These are phyloP conservation scores for Protophormia terraenovae DNA, from an alignment of 2,888 invertebrate genomes.

Conservation along the genomic window DNA sequence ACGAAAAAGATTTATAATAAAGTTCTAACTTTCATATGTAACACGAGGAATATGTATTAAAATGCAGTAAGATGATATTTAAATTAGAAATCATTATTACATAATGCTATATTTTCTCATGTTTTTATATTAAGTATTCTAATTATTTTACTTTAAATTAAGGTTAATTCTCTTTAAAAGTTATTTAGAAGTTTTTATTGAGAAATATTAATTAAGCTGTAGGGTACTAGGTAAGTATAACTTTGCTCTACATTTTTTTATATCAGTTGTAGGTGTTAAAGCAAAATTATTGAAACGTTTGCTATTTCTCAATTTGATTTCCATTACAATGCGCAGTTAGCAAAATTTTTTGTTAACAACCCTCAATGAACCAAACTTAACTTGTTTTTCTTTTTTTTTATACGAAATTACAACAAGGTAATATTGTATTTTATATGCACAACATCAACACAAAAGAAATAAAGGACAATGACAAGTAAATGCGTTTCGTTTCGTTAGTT, in stretches of 20 bases:
- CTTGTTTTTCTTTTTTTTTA: slow-evolving; percentile 16
- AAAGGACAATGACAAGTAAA: slow-evolving; percentile 34
- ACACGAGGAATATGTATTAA: no score
- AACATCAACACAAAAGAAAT: slow-evolving; percentile 42
- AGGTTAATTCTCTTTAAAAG: no score
- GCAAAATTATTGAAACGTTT: slow-evolving; percentile 66
- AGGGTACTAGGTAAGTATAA: no score
- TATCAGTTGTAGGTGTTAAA: slow-evolving; percentile 14
- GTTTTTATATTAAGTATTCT: no score
- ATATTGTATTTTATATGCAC: slow-evolving; percentile 70
- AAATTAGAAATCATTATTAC: no score
- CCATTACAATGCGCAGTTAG: slow-evolving; percentile 5
- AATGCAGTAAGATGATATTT: no score
- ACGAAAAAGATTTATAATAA: no score
- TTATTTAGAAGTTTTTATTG: no score
- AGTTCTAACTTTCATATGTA: no score
- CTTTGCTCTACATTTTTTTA: not conserved
- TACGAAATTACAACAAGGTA: slow-evolving; percentile 53
- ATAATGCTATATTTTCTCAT: no score
- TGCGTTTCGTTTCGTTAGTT: slow-evolving; percentile 55
- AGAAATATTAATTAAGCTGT: no score
- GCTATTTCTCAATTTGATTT: slow-evolving; percentile 63
- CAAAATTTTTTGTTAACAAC: not conserved
- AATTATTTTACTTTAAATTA: no score
- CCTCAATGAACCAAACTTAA: not conserved